phyloP scores from a whole-genome alignment of 1,140 invertebrate genomes.

The Nasonia giraulti region DNA sequence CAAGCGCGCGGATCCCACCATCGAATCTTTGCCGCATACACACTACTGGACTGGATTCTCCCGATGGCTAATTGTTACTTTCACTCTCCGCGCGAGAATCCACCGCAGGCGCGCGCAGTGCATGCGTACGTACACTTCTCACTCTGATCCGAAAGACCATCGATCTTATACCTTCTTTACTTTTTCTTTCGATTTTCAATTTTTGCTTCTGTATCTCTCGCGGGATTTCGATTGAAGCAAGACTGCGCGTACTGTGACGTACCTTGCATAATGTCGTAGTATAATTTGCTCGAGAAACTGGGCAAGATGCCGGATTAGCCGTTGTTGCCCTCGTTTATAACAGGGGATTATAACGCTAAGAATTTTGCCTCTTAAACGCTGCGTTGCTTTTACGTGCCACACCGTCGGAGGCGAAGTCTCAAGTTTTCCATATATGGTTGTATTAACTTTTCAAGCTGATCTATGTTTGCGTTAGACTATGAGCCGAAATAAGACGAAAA shows the following conservation, averaged over 20 bases:
- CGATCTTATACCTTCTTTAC: neutral
- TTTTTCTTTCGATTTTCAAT: neutral
- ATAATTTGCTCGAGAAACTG: neutral
- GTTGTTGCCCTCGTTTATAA: neutral
- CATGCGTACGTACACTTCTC: neutral
- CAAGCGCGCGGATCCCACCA: slow-evolving; percentile 62
- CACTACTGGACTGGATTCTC: slow-evolving; percentile 56
- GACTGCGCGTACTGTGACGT: neutral
- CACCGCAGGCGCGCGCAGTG: neutral
- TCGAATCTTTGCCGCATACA: slow-evolving; percentile 31
- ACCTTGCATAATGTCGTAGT: neutral
- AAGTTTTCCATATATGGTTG: too few relatives aligned
- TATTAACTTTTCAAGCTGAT: too few relatives aligned
- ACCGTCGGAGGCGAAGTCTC: too few relatives aligned
- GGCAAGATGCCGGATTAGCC: neutral
- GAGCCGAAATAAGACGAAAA: too few relatives aligned
- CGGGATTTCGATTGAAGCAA: neutral
- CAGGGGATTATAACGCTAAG: too few relatives aligned
- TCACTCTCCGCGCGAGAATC: slow-evolving; percentile 60
- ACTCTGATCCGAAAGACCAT: neutral
- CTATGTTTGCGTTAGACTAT: too few relatives aligned
- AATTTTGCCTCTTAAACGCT: too few relatives aligned
- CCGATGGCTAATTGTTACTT: slow-evolving; percentile 66
- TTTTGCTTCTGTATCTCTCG: neutral
- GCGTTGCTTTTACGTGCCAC: too few relatives aligned